Conservation (phyloP, 2,888 invertebrate species). For the Ramazzottius varieornatus region DNA sequence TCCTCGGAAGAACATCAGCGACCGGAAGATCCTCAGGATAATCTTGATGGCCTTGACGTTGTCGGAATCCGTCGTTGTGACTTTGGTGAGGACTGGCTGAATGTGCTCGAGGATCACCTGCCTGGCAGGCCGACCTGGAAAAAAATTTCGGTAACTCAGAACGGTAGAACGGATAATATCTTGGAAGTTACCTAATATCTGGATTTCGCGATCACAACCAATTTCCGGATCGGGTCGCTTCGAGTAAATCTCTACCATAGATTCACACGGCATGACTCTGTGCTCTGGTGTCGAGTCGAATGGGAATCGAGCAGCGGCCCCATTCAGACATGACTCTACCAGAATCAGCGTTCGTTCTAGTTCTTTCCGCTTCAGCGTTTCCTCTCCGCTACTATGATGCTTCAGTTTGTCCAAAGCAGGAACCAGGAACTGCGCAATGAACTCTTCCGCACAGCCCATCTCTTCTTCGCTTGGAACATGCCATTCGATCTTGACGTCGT, state of each 20-base stretch:
- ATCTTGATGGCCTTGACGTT: constrained; percentile 1
- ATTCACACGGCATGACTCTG: background rate
- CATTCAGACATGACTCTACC: background rate
- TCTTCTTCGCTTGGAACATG: constrained; percentile 45
- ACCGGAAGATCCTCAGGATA: background rate
- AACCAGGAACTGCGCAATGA: constrained; percentile 31
- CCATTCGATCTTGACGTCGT: constrained; percentile 42
- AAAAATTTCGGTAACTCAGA: no score
- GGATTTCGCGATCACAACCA: background rate
- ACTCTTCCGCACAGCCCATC: constrained; percentile 34
- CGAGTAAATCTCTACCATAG: background rate
- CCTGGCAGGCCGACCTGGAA: background rate
- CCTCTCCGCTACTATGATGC: background rate
- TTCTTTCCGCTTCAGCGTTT: background rate
- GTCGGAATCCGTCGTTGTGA: background rate
- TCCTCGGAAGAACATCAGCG: background rate
- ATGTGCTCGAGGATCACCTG: background rate
- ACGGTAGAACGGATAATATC: no score
- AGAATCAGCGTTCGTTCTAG: background rate
- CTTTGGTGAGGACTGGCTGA: background rate
- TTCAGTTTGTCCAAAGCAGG: constrained; percentile 36
- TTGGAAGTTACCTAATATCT: no score
- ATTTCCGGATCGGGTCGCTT: background rate
- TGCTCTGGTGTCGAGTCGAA: background rate
- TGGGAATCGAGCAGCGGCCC: background rate